A percentile compares a stretch with the other conserved stretches of the same genome.
phyloP scores from a whole-genome alignment of 2,888 invertebrate species.

The Ypsolopha scabrella region DNA sequence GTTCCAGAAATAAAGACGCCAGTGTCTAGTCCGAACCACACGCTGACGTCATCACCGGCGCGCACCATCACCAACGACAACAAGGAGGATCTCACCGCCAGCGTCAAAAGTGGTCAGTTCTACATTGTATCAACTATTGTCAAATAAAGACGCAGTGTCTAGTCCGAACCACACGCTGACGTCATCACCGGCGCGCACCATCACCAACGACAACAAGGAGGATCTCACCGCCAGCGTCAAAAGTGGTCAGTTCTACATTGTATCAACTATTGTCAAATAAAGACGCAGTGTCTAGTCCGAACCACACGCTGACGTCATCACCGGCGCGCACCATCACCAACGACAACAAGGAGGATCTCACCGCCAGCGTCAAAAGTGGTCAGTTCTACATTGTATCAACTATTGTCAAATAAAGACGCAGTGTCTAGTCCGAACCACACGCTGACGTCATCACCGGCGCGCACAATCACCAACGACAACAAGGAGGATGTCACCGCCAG shows the following conservation, averaged over 20 bases:
- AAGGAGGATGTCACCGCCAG: slow-evolving; percentile 43
- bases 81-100: slow-evolving; percentile 41
- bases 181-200: slow-evolving; percentile 35
- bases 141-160: slow-evolving; percentile 43
- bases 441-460: slow-evolving; percentile 35
- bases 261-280: slow-evolving; percentile 23
- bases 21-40: slow-evolving; percentile 47
- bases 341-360: slow-evolving; percentile 39
- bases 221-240: slow-evolving; percentile 43
- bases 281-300: slow-evolving; percentile 44
- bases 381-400: slow-evolving; percentile 21
- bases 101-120: slow-evolving; percentile 55
- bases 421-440: slow-evolving; percentile 48
- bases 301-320: slow-evolving; percentile 35
- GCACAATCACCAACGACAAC: slow-evolving; percentile 21
- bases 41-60: slow-evolving; percentile 35
- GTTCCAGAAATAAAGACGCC: slow-evolving; percentile 44
- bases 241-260: slow-evolving; percentile 43
- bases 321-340: slow-evolving; percentile 28
- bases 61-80: slow-evolving; percentile 22
- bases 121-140: neutral
- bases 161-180: slow-evolving; percentile 42
- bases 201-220: slow-evolving; percentile 30
- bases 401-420: slow-evolving; percentile 34
- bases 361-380: slow-evolving; percentile 50